These are phyloP conservation scores for Corythornis madagascariensis DNA, from an alignment of 2,113 vertebrate genomes.

Conservation along the genomic window DNA sequence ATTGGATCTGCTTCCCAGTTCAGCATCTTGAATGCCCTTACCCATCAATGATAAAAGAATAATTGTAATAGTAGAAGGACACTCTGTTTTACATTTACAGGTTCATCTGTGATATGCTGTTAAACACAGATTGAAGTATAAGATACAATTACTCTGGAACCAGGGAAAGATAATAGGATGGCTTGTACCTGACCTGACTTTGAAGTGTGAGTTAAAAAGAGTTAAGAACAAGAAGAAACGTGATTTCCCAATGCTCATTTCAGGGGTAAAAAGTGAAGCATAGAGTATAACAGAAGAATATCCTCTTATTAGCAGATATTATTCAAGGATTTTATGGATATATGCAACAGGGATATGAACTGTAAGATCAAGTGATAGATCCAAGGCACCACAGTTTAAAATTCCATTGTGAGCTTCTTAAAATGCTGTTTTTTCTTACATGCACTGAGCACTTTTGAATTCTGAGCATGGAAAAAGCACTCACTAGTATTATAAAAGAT, in stretches of 20 bases:
- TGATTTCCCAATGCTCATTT: neutral
- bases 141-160: slow-evolving; percentile 17
- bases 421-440: neutral
- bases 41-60: neutral
- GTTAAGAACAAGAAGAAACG: neutral
- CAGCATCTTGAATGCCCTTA: neutral
- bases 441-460: neutral
- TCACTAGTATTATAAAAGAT: neutral
- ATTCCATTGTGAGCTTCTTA: neutral
- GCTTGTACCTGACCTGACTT: slow-evolving; percentile 23
- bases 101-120: neutral
- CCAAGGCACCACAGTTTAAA: neutral
- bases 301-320: neutral
- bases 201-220: slow-evolving; percentile 22
- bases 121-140: neutral
- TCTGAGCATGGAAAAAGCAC: neutral
- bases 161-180: neutral
- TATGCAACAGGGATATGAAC: neutral
- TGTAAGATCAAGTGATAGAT: slow-evolving; percentile 28
- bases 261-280: neutral
- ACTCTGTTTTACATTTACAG: neutral
- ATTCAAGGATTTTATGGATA: slow-evolving; percentile 1
- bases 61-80: neutral
- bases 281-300: neutral
- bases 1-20: neutral